A percentile compares a stretch with the other conserved stretches of the same genome.
phyloP scores from a whole-genome alignment of 2,888 invertebrate species.

The Metallyticus violacea region DNA sequence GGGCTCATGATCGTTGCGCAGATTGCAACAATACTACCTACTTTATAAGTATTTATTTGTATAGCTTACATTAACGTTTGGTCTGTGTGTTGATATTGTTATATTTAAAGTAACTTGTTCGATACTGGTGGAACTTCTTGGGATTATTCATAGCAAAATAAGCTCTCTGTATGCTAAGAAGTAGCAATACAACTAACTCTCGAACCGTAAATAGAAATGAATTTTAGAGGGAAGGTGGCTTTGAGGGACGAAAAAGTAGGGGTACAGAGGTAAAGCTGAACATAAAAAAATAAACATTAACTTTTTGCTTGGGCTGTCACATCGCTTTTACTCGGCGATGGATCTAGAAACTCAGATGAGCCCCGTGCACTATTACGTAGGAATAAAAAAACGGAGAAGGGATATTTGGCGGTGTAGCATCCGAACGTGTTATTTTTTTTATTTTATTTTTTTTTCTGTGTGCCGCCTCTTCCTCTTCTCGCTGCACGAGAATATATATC shows the following conservation, averaged over 20 bases:
- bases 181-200: not conserved
- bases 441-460: not conserved
- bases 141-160: no score
- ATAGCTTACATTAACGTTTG: no score
- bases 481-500: not conserved
- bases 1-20: no score
- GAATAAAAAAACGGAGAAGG: not conserved
- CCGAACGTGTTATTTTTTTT: not conserved
- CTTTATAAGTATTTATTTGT: no score
- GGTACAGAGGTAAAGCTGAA: not conserved
- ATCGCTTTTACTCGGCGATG: not conserved
- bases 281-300: not conserved
- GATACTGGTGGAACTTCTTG: no score
- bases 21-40: no score
- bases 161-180: not conserved
- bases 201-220: not conserved
- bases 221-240: no score
- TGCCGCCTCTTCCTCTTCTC: not conserved
- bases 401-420: not conserved
- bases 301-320: not conserved
- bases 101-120: no score
- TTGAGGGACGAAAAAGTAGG: not conserved
- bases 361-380: not conserved
- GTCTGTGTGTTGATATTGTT: no score
- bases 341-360: not conserved